Evolutionary conservation across 2,797 vertebrate genomes (phyloP).

Genomic region (Telmatherina bonti): DNA sequence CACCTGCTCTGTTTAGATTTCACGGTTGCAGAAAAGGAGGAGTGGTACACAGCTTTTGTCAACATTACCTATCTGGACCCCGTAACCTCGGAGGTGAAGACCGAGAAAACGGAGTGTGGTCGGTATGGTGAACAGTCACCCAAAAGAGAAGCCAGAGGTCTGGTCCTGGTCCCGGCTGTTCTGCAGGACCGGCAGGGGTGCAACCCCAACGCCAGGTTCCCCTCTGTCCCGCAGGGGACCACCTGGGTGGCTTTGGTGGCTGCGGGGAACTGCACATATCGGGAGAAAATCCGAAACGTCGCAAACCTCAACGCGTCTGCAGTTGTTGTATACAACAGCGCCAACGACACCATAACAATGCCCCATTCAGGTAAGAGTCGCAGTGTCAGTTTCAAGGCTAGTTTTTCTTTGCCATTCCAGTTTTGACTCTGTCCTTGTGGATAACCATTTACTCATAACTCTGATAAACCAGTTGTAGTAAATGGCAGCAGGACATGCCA

Average conservation of each 20-base stretch:
- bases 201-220: constrained; percentile 88
- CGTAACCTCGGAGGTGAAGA: constrained; percentile 82
- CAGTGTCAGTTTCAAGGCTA: neutral
- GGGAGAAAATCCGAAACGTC: constrained; percentile 92
- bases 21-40: constrained; percentile 97
- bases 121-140: constrained; percentile 96
- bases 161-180: constrained; percentile 85
- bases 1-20: constrained; percentile 97
- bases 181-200: constrained; percentile 89
- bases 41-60: constrained; percentile 99
- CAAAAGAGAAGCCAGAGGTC: constrained; percentile 92
- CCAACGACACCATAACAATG: constrained; percentile 96
- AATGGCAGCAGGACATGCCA: neutral
- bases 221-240: constrained; percentile 72
- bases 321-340: constrained; percentile 93
- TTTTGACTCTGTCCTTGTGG: neutral
- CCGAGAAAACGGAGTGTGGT: constrained; percentile 95
- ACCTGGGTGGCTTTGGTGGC: constrained; percentile 94
- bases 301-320: constrained; percentile 92
- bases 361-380: constrained; percentile 89
- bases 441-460: neutral
- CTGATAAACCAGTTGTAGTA: neutral
- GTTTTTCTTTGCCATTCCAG: neutral
- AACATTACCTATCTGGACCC: constrained; percentile 96
- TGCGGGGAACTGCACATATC: constrained; percentile 91